These are phyloP conservation scores for Pollicipes pollicipes DNA, from an alignment of 1,140 invertebrate genomes.

Conservation along the genomic window DNA sequence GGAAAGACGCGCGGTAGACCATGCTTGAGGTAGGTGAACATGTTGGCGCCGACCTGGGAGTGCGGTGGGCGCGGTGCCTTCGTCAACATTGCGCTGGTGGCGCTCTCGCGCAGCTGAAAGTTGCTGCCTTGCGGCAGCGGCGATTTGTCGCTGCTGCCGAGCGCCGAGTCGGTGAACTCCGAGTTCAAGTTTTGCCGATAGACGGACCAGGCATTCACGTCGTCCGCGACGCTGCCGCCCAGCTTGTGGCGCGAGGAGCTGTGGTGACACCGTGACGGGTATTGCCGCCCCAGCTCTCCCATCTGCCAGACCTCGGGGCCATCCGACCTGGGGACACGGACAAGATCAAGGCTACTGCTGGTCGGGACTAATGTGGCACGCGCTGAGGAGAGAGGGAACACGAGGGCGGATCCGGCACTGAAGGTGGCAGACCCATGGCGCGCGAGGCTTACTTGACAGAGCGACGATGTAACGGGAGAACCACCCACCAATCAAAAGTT, in stretches of 20 bases:
- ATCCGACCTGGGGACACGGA: background rate
- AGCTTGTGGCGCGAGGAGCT: background rate
- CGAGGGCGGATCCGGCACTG: too few species aligned
- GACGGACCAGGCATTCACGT: constrained; percentile 88
- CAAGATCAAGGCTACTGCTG: too few species aligned
- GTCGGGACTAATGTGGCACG: too few species aligned
- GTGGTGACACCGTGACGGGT: background rate
- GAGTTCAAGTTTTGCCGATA: constrained; percentile 90
- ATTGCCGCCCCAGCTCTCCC: background rate
- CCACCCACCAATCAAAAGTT: too few species aligned
- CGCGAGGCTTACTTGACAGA: too few species aligned
- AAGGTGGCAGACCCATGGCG: too few species aligned
- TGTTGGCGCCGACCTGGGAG: constrained; percentile 63
- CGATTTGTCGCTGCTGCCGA: constrained; percentile 74
- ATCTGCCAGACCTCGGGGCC: background rate
- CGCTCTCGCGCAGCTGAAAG: constrained; percentile 77
- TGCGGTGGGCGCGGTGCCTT: constrained; percentile 47
- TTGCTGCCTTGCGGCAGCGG: constrained; percentile 70
- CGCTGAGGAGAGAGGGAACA: too few species aligned
- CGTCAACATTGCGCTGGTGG: constrained; percentile 79
- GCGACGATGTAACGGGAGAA: too few species aligned
- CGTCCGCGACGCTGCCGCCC: constrained; percentile 39
- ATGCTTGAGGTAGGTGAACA: constrained; percentile 83
- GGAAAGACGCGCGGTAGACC: constrained; percentile 76
- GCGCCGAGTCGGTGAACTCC: constrained; percentile 80